Evolutionary conservation across 2,888 invertebrate species (phyloP).

Genomic region (Diadromus collaris): DNA sequence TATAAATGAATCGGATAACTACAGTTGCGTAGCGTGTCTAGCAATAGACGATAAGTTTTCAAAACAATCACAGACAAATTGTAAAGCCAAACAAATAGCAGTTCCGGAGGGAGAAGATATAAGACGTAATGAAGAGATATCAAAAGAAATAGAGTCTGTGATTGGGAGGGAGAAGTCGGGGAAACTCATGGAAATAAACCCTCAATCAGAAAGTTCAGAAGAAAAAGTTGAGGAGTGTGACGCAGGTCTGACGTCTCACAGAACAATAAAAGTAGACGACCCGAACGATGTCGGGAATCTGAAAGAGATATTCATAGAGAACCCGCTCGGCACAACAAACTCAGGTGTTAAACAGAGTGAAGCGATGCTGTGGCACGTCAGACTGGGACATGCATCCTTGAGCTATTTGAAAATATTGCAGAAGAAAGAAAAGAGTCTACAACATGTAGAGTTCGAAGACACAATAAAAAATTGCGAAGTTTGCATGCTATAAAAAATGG

Average conservation of each 20-base stretch:
- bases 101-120: slow-evolving; percentile 43
- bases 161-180: slow-evolving; percentile 43
- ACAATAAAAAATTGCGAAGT: slow-evolving; percentile 64
- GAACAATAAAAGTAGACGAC: slow-evolving; percentile 28
- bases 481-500: slow-evolving; percentile 61
- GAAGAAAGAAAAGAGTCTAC: slow-evolving; percentile 56
- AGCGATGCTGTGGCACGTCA: slow-evolving; percentile 60
- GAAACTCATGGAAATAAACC: slow-evolving; percentile 25
- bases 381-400: slow-evolving; percentile 61
- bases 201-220: slow-evolving; percentile 14
- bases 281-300: slow-evolving; percentile 4
- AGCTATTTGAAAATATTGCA: slow-evolving; percentile 63
- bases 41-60: slow-evolving; percentile 41
- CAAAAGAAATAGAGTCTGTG: slow-evolving; percentile 11
- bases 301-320: slow-evolving; percentile 15
- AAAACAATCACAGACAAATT: slow-evolving; percentile 49
- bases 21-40: slow-evolving; percentile 38
- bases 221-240: slow-evolving; percentile 17
- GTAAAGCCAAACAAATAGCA: slow-evolving; percentile 28
- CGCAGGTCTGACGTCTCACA: slow-evolving; percentile 15
- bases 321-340: slow-evolving; percentile 19
- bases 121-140: slow-evolving; percentile 11
- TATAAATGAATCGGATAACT: slow-evolving; percentile 30
- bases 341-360: slow-evolving; percentile 23
- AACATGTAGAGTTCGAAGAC: slow-evolving; percentile 65